Conservation (phyloP, 2,113 vertebrate species). For the Catharus bicknelli region DNA sequence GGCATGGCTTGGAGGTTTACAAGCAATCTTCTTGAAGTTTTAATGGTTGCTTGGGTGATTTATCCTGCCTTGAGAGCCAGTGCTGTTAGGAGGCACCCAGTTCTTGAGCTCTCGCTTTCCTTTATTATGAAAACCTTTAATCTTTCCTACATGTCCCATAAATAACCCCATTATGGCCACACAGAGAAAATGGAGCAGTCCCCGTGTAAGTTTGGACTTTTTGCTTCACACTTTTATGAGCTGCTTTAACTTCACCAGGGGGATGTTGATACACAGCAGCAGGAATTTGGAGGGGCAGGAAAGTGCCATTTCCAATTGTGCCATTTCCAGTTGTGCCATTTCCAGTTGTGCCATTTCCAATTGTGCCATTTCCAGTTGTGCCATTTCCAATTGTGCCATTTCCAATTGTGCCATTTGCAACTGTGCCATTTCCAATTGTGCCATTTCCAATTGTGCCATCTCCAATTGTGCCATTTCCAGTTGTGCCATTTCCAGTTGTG, state of each 20-base stretch:
- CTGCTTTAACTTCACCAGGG: slow-evolving; percentile 46
- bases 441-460: too few species aligned
- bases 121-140: slow-evolving; percentile 81
- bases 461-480: too few species aligned
- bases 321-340: too few species aligned
- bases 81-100: slow-evolving; percentile 69
- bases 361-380: too few species aligned
- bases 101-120: slow-evolving; percentile 70
- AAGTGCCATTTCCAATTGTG: neutral
- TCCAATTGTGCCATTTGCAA: too few species aligned
- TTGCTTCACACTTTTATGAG: slow-evolving; percentile 62
- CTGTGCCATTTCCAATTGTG: too few species aligned
- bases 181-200: slow-evolving; percentile 70
- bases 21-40: slow-evolving; percentile 80
- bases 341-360: too few species aligned
- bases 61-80: slow-evolving; percentile 73
- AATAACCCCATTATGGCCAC: slow-evolving; percentile 79
- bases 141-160: slow-evolving; percentile 75
- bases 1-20: slow-evolving; percentile 72
- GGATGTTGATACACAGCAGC: neutral
- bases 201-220: slow-evolving; percentile 56
- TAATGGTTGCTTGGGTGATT: slow-evolving; percentile 81
- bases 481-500: too few species aligned
- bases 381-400: too few species aligned
- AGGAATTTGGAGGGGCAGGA: neutral